Evolutionary conservation across 1,140 invertebrate genomes (phyloP), one percentile per base, ranked within the genome.

Genomic region (Propsilocerus akamusi): DNA sequence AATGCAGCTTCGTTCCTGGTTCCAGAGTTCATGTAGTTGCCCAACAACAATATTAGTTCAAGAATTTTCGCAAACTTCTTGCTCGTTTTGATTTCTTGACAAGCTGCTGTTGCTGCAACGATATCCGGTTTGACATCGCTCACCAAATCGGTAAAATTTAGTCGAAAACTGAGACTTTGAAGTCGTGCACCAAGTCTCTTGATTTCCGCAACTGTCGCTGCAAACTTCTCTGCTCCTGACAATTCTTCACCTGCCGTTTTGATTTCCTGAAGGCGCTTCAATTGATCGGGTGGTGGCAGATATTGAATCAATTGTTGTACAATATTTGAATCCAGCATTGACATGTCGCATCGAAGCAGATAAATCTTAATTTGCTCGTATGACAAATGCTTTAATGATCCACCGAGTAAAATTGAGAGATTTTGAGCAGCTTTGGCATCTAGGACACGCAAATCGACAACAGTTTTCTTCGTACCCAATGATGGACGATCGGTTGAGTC

Each of bases 1-100:
- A 91, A 84, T 2, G 92, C 90, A 57, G 90, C 84, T 7, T 82
- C 92, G 62, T 96, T 96, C 55, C 81, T 83, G 1, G 90, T 92
- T 0, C 93, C 92, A 3, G 87, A 80, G 64, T 97, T 97, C 81
- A 97, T 88, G 56, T 88, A 92, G 69, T 97, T 98, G 14, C 93
- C 93, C 24, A 97, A 68, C 8, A 96, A 64, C 0, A 98, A 71
- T 51, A 98, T 80, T 1, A 97, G 65, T 64, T 97, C 86, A 5
- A 99, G 66, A 14, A 98, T 80, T 59, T 81, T 83, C 0, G 81
- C 78, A 66, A 98, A 96, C 57, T 93, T 96, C 58, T 78, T 78
- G 57, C 90, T 96, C 7, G 73, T 76, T 55, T 82, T 85, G 1
- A 98, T 81, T 71, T 97, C 93, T 61, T 97, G 91, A 64, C 93